Evolutionary conservation across 1,140 invertebrate genomes (phyloP), one percentile per base, ranked within the genome.

Genomic region (Meteorus sp.): DNA sequence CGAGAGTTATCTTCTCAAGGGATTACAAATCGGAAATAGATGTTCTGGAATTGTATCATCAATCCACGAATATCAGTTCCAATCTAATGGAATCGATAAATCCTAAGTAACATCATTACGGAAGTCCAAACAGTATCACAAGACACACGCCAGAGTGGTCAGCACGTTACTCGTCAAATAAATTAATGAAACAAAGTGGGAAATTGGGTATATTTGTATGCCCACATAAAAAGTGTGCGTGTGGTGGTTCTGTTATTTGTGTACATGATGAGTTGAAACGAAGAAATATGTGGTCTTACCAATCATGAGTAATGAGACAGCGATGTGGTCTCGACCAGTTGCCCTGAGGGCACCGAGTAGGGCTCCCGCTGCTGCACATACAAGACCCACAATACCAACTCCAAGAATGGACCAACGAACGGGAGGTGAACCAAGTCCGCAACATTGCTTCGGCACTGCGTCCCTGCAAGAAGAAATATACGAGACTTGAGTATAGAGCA

Each of bases 401-500:
- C 77, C 76, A 19, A 80, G 63, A 62, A 80, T 80, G 62, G 78
- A 79, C 77, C 78, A 79, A 56, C 77, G 78, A 19, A 79, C 76
- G 35, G 77, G 75, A 45, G 77, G 78, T 20, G 77, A 80, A 58
- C 78, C 71, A 29, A 80, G 66, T 48, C 78, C 77, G 51, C 78
- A 80, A 53, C 78, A 80, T 61, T 79, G 78, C 73, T 80, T 80
- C 61, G 78, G 78, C 53, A 77, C 77, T 57, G 76, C 73, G 66
- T 78, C 77, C 61, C 78, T 80, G 72, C 37, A 69, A 75, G 54
- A 67, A 60, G 48, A 68, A 68, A 54, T 33, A 43, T 31, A 39
- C 27, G 33, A 59, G 41, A 29, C 47, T 50, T 56, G 9, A 68
- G 45, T 56, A 62, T 62, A 67, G 59, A 65, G 60, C 56, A 62